These are phyloP conservation scores for Eupsittula cactorum DNA, from an alignment of 2,113 vertebrate genomes.

Conservation along the genomic window DNA sequence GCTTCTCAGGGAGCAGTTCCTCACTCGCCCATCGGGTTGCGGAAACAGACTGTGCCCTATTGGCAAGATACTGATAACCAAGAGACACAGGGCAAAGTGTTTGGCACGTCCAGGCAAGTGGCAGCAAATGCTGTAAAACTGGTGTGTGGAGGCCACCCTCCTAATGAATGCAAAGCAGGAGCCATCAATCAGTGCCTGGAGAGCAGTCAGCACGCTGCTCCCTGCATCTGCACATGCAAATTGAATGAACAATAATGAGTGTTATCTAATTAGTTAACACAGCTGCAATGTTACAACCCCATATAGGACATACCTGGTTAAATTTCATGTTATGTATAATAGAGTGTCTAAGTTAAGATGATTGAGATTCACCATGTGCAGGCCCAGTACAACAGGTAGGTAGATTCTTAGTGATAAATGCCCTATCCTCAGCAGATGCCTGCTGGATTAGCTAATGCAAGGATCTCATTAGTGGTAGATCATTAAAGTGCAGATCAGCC, in stretches of 20 bases:
- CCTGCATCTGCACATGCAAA: conserved; percentile 36
- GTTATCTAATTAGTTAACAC: conserved; percentile 39
- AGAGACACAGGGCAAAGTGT: neutral
- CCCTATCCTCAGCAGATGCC: neutral
- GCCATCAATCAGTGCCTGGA: conserved; percentile 9
- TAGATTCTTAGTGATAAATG: neutral
- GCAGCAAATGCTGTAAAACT: conserved; percentile 30
- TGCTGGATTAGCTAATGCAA: neutral
- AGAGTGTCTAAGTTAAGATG: neutral
- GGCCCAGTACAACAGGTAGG: neutral
- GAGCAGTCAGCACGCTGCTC: neutral
- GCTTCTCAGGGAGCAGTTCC: neutral
- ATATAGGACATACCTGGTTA: conserved; percentile 32
- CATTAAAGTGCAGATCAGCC: neutral
- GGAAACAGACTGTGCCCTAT: neutral
- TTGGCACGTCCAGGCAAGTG: neutral
- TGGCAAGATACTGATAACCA: neutral
- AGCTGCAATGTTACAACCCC: conserved; percentile 41
- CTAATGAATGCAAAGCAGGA: neutral
- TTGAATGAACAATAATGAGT: conserved; percentile 36
- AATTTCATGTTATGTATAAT: conserved; percentile 29
- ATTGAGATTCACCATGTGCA: neutral
- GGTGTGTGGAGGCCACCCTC: conserved; percentile 16
- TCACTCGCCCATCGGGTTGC: rapidly evolving
- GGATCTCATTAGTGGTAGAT: neutral